Base-by-base conservation (phyloP, 2,797 vertebrate species). In the Melopsittacus undulatus region DNA sequence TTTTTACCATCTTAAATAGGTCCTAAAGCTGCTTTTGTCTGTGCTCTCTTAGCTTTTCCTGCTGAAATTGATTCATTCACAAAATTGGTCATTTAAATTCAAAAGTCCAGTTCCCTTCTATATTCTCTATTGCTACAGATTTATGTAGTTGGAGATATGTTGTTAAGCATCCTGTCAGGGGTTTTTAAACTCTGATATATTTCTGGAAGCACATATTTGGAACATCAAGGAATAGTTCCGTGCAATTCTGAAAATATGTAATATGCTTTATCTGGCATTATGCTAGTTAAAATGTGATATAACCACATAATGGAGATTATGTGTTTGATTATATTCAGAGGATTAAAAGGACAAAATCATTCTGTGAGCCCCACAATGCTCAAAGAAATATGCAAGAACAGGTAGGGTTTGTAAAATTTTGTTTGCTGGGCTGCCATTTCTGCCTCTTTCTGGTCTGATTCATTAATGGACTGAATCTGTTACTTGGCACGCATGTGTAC, bases 51-150 rank as follows among this genome's bases (percentile, higher is more conserved):
- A 75, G 62, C 48, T 88, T 90, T 8, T 90, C 82, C 64, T 59
- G 27, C 46, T 16, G 72, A 96, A 94, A 96, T 43, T 76, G 92
- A 96, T 93, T 96, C 67, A 93, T 91, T 95, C 95, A 95, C 90
- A 96, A 97, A 96, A 97, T 29, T 84, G 54, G 42, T 88, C 81
- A 86, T 97, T 96, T 96, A 94, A 94, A 97, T 96, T 96, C 87
- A 94, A 95, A 96, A 97, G 90, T 83, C 57, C n/a, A 9, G 13
- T 76, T 63, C 40, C 76, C 67, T 87, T 63, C 76, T 11, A 42
- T 24, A 87, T 57, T 19, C 21, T 6, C 24, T 38, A 62, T 90
- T 23, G 8, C 21, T 61, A 80, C 79, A 73, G 95, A 89, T 94
- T 95, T 95, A 38, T 80, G 83, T 67, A 87, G 57, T 82, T 54